phyloP scores from a whole-genome alignment of 1,140 invertebrate species.

The Scaptodrosophila lebanonensis region DNA sequence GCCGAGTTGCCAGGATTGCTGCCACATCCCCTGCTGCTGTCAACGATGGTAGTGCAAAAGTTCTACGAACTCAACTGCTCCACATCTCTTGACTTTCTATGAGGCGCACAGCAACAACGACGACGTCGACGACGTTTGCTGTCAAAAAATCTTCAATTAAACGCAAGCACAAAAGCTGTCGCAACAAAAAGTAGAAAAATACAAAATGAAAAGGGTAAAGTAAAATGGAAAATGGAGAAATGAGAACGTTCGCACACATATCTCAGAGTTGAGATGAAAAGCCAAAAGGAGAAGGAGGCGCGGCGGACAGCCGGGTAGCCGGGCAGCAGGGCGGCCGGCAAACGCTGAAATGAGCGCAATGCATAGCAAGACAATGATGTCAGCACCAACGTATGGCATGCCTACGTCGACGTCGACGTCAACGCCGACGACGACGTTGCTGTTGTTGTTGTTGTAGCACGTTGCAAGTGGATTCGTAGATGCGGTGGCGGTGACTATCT shows the following conservation, averaged over 20 bases:
- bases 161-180: constrained; percentile 69
- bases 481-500: constrained; percentile 20
- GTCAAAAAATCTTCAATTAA: constrained; percentile 74
- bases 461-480: constrained; percentile 18
- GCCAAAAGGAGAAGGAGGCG: constrained; percentile 10
- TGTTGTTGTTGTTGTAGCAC: constrained; percentile 3
- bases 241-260: too few species aligned
- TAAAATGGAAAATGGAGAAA: constrained; percentile 14
- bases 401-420: constrained; percentile 13
- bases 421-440: constrained; percentile 3
- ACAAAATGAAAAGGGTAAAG: constrained; percentile 21
- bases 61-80: constrained; percentile 62
- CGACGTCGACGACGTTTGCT: constrained; percentile 58
- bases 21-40: constrained; percentile 37
- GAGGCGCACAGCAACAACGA: constrained; percentile 7
- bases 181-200: constrained; percentile 28
- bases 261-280: too few species aligned
- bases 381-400: constrained; percentile 34
- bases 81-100: constrained; percentile 65
- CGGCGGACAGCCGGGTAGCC: too few species aligned
- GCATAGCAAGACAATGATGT: constrained; percentile 72
- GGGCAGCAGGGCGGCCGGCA: too few species aligned
- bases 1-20: constrained; percentile 20
- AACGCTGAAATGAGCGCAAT: constrained; percentile 51
- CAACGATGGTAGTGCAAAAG: constrained; percentile 43